Evolutionary conservation across 2,797 vertebrate species (phyloP), one percentile per base, ranked within the genome.

Genomic region (Enteromius unitaeniatus): DNA sequence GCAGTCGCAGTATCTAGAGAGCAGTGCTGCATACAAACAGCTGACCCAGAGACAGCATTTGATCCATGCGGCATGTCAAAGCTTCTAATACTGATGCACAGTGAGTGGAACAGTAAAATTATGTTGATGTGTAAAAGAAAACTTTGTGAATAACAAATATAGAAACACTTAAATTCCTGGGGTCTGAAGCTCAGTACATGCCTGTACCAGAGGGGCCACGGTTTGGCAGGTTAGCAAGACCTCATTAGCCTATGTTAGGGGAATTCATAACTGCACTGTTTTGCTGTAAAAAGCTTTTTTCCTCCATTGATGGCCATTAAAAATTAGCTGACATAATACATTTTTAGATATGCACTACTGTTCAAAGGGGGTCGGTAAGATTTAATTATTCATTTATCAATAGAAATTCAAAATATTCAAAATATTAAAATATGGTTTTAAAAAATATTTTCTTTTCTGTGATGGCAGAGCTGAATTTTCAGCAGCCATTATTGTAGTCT

Each of bases 11-110:
- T 83, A 72, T 78, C 51, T 67, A 14, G 79, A 84, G 51, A 81
- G 31, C 13, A 21, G 28, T 53, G 76, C 40, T 31, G 74, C 85
- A 79, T 73, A 37, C 78, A 84, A 86, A 83, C 76, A 77, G 10
- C 65, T 87, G 86, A 87, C 70, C 67, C 70, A 82, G 55, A 82
- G 79, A 82, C 82, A 42, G 72, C 58, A 19, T n/a, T 26, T 67
- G 53, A 45, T 53, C 23, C 19, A 62, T 83, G 69, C 31, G 14
- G 64, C 23, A 55, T 68, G 51, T 69, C 65, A 78, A 77, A 85
- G 51, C 34, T 3, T 4, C 47, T 80, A 15, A 40, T 75, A 78
- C 31, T 42, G 78, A 84, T 53, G 47, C 45, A 17, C 47, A 42
- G 28, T 47, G 70, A 85, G 47, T n/a, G 23, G 68, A 82, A 67